Percentiles rank a stretch among this genome's conserved stretches.
Evolutionary conservation across 2,113 vertebrate species (phyloP).

Genomic region (Ictidomys tridecemlineatus): DNA sequence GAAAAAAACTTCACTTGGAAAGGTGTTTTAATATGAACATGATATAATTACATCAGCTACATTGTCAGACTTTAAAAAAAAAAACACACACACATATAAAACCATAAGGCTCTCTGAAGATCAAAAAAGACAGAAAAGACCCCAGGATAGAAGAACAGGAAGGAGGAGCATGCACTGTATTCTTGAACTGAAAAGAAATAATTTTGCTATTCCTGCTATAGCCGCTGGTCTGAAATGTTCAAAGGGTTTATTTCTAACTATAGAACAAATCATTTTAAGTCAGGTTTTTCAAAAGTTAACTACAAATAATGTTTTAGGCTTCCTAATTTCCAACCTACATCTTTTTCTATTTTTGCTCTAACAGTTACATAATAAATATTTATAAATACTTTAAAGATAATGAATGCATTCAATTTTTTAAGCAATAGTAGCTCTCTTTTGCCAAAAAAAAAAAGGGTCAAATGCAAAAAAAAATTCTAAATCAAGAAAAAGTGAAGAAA

Average conservation of each 20-base stretch:
- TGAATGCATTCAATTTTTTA: conserved; percentile 45
- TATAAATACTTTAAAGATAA: conserved; percentile 72
- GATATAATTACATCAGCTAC: conserved; percentile 69
- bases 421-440: conserved; percentile 19
- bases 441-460: conserved; percentile 31
- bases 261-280: conserved; percentile 70
- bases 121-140: conserved; percentile 28
- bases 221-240: conserved; percentile 9
- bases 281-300: conserved; percentile 66
- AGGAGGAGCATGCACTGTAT: neutral
- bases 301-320: conserved; percentile 74
- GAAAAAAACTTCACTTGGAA: conserved; percentile 81
- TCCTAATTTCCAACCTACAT: conserved; percentile 71
- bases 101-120: conserved; percentile 44
- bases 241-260: conserved; percentile 69
- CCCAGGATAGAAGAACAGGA: neutral
- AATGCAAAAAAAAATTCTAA: conserved; percentile 27
- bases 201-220: conserved; percentile 49
- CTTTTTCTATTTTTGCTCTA: conserved; percentile 74
- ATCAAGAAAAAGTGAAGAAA: conserved; percentile 36
- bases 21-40: conserved; percentile 74
- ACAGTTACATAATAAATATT: conserved; percentile 78
- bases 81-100: conserved; percentile 34
- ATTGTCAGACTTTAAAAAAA: conserved; percentile 58
- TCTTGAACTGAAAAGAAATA: conserved; percentile 60